Evolutionary conservation across 2,888 invertebrate species (phyloP), one percentile per base, ranked within the genome.

Genomic region (Machimus rusticus): DNA sequence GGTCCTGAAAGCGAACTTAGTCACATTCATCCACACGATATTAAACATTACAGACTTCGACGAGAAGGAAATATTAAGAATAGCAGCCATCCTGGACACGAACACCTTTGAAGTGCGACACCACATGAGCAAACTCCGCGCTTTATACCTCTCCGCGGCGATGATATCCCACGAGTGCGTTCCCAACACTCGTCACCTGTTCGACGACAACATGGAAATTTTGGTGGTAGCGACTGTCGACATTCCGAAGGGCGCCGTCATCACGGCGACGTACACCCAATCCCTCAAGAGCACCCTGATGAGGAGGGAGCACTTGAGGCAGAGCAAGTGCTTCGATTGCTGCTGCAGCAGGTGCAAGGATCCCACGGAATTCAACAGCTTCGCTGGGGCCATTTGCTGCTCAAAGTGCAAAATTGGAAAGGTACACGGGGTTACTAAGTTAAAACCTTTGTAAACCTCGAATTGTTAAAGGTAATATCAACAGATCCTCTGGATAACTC

Each of bases 151-250:
- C 0, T 94, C 94, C 86, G 95, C 95, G 0, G 94, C 95, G 6
- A 94, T 96, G 94, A 94, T 96, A 92, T 94, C 95, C 85, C 96
- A 96, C 90, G 95, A 95, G 90, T 96, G 96, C 91, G 94, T 93
- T 88, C 95, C 96, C 34, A 96, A 96, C 90, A 95, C 96, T 0
- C 94, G 95, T 81, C 96, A 96, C 90, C 93, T 94, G 51, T 95
- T 95, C 74, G 95, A 94, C 86, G 94, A 94, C 16, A 94, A 95
- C 78, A 93, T 94, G 91, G 93, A 94, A 90, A 93, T 96, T 81
- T 93, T 94, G 1, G 92, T 96, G 34, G 93, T 95, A 89, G 95
- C 96, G 19, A 95, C 95, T 9, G 93, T 90, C 1, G 87, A 90
- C 16, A 96, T 97, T 86, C 92, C 93, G 82, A 95, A 96, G 92